A percentile compares a stretch with the other conserved stretches of the same genome.
Evolutionary conservation across 1,140 invertebrate species (phyloP).

Genomic region (Lethocerus indicus): DNA sequence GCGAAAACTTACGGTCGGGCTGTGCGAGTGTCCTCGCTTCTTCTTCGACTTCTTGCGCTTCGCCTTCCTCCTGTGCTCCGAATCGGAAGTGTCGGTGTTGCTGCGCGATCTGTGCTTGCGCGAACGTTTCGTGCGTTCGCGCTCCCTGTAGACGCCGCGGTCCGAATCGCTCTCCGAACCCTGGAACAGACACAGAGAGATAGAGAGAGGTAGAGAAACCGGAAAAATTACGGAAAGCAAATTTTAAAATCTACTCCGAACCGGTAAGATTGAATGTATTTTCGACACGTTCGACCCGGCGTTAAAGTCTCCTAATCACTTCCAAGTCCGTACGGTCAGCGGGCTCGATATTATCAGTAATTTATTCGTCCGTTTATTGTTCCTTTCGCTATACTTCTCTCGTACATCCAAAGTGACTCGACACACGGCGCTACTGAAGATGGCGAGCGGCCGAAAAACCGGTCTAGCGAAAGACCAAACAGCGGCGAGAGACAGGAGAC

Average conservation of each 20-base stretch:
- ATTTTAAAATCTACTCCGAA: background rate
- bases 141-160: conserved; percentile 27
- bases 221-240: background rate
- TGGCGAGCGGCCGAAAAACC: no score
- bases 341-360: no score
- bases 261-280: background rate
- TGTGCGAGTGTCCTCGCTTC: conserved; percentile 29
- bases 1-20: conserved; percentile 29
- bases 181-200: conserved; percentile 18
- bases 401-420: no score
- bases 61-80: conserved; percentile 33
- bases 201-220: background rate
- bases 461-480: no score
- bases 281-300: background rate
- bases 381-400: no score
- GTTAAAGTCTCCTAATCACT: no score
- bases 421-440: no score
- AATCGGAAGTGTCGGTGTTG: conserved; percentile 31
- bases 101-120: conserved; percentile 31
- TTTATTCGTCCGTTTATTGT: no score
- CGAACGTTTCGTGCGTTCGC: conserved; percentile 27
- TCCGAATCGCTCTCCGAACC: conserved; percentile 28
- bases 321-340: no score
- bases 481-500: no score
- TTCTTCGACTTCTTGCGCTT: conserved; percentile 46